These are phyloP conservation scores for Hyles vespertilio DNA, from an alignment of 1,140 invertebrate species.

Conservation along the genomic window DNA sequence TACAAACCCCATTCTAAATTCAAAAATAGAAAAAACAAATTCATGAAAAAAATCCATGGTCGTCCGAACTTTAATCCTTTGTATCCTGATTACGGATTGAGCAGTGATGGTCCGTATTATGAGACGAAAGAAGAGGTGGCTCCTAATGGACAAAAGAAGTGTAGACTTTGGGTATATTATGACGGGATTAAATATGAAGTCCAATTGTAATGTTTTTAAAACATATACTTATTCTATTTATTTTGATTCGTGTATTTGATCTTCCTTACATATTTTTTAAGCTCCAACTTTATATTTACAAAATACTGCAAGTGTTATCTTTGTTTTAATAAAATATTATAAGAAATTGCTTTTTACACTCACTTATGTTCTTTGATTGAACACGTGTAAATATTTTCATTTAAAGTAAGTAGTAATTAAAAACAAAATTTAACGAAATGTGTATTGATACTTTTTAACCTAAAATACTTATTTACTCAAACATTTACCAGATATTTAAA, in stretches of 20 bases:
- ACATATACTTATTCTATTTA: not conserved
- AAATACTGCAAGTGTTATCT: too few relatives aligned
- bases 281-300: too few relatives aligned
- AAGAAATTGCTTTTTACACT: too few relatives aligned
- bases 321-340: too few relatives aligned
- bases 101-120: conserved; percentile 22
- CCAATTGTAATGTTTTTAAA: conserved; percentile 5
- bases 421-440: too few relatives aligned
- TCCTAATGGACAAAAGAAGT: conserved; percentile 31
- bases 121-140: conserved; percentile 28
- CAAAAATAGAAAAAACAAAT: conserved; percentile 7
- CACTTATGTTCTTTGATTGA: too few relatives aligned
- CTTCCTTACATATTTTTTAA: too few relatives aligned
- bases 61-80: not conserved
- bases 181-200: conserved; percentile 55
- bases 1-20: conserved; percentile 8
- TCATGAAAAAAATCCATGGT: not conserved
- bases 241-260: not conserved
- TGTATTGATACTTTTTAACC: too few relatives aligned
- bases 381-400: too few relatives aligned
- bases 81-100: conserved; percentile 2
- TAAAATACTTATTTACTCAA: too few relatives aligned
- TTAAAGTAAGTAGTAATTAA: too few relatives aligned
- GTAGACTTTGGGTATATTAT: conserved; percentile 52
- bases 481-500: too few relatives aligned